phyloP scores from a whole-genome alignment of 2,888 invertebrate genomes.

The Caradrina kadenii region DNA sequence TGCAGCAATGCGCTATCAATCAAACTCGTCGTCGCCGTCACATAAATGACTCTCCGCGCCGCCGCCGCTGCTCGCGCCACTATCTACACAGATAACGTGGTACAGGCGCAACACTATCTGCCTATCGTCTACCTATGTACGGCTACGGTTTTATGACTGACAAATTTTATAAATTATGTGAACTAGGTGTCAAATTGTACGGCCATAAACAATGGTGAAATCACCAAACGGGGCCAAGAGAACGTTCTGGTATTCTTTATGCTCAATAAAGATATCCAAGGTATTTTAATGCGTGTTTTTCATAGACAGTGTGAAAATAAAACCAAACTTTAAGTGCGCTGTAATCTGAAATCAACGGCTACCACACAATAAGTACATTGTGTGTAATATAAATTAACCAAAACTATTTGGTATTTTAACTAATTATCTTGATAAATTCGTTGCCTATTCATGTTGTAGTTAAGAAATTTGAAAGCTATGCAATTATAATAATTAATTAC shows the following conservation, averaged over 20 bases:
- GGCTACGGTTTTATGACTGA: slow-evolving; percentile 59
- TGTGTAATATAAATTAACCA: slow-evolving; percentile 46
- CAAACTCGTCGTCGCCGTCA: slow-evolving; percentile 55
- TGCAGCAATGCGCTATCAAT: slow-evolving; percentile 65
- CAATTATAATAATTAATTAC: slow-evolving; percentile 54
- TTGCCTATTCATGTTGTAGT: slow-evolving; percentile 51
- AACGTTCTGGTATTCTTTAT: slow-evolving; percentile 57
- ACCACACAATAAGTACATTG: slow-evolving; percentile 52
- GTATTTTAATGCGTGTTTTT: slow-evolving; percentile 65
- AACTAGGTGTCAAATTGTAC: slow-evolving; percentile 60
- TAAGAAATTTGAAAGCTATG: slow-evolving; percentile 54
- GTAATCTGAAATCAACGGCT: slow-evolving; percentile 55
- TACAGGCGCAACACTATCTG: slow-evolving; percentile 57
- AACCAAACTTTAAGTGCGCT: slow-evolving; percentile 43
- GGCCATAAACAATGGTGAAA: slow-evolving; percentile 66
- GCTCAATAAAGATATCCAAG: slow-evolving; percentile 61
- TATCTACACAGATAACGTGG: slow-evolving; percentile 66
- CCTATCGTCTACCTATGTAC: slow-evolving; percentile 45
- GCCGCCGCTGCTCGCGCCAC: slow-evolving; percentile 12
- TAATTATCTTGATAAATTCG: slow-evolving; percentile 50
- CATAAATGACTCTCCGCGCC: slow-evolving; percentile 45
- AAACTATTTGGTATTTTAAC: slow-evolving; percentile 54
- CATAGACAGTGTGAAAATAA: slow-evolving; percentile 60
- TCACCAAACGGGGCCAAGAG: slow-evolving; percentile 57
- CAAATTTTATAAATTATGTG: slow-evolving; percentile 64